These are phyloP conservation scores for Cylloceria caligata DNA, from an alignment of 2,888 invertebrate species.

Conservation along the genomic window DNA sequence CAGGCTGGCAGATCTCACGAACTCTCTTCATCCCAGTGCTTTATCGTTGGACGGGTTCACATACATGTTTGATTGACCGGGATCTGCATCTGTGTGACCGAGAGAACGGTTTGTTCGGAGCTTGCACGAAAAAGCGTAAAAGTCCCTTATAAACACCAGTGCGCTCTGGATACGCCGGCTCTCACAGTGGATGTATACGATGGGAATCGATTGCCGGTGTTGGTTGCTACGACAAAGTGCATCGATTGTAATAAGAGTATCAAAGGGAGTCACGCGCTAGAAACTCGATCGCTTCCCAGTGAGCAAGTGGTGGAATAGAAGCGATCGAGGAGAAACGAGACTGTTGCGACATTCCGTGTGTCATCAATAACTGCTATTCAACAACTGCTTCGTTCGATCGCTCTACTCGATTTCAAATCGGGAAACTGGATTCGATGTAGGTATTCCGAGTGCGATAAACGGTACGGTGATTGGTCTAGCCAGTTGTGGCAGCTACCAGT, in stretches of 20 bases:
- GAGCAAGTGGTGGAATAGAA: conserved; percentile 32
- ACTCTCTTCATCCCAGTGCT: conserved; percentile 37
- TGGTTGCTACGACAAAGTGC: conserved; percentile 54
- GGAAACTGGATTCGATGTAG: neutral
- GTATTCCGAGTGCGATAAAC: neutral
- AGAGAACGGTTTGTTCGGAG: conserved; percentile 16
- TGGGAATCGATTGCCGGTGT: conserved; percentile 49
- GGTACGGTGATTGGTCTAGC: neutral
- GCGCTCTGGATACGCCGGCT: conserved; percentile 42
- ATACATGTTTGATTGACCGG: conserved; percentile 38
- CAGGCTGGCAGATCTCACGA: conserved; percentile 61
- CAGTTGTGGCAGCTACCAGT: neutral
- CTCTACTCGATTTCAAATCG: conserved; percentile 46
- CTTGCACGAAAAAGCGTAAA: conserved; percentile 38
- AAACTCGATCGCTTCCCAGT: conserved; percentile 42
- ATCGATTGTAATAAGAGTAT: conserved; percentile 67
- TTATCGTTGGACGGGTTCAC: conserved; percentile 46
- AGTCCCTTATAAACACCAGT: conserved; percentile 39
- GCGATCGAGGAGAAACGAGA: conserved; percentile 27
- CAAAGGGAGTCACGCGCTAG: conserved; percentile 46
- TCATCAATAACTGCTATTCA: conserved; percentile 67
- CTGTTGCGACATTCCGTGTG: conserved; percentile 48
- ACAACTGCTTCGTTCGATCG: conserved; percentile 12
- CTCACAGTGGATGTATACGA: conserved; percentile 3
- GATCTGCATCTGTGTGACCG: neutral